A percentile compares a stretch with the other conserved stretches of the same genome.
phyloP scores from a whole-genome alignment of 2,113 vertebrate genomes.

The Passer domesticus region DNA sequence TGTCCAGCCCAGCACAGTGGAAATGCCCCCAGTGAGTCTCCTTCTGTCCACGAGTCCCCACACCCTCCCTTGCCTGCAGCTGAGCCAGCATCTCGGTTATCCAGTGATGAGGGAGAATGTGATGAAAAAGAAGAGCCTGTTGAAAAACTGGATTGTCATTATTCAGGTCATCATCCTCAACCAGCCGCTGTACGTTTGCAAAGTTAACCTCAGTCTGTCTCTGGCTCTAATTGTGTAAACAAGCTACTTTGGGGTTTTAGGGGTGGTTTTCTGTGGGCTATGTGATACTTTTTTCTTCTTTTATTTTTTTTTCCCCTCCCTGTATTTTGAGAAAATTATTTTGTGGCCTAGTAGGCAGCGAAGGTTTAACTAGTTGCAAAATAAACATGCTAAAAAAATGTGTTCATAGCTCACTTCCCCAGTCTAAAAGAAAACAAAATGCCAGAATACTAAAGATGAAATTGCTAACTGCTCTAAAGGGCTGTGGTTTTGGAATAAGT shows the following conservation, averaged over 20 bases:
- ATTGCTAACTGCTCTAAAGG: background rate
- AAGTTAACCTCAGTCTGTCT: background rate
- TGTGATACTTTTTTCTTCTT: background rate
- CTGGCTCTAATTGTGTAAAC: background rate
- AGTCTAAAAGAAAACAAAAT: background rate
- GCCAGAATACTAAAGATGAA: background rate
- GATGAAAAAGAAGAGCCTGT: slow-evolving; percentile 92
- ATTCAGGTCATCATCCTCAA: slow-evolving; percentile 97
- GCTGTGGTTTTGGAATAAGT: background rate
- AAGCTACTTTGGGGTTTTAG: background rate
- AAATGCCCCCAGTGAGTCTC: slow-evolving; percentile 81
- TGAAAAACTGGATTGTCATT: slow-evolving; percentile 98
- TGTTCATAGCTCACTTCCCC: background rate
- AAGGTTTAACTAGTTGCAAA: background rate
- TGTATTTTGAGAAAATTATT: background rate
- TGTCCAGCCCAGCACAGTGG: slow-evolving; percentile 83
- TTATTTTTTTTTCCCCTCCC: fast-evolving
- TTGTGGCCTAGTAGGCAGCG: background rate
- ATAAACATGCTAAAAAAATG: background rate
- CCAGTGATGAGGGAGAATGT: slow-evolving; percentile 97
- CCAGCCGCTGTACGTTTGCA: slow-evolving; percentile 90
- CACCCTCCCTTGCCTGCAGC: slow-evolving; percentile 83
- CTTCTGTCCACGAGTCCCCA: slow-evolving; percentile 82
- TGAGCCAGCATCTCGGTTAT: slow-evolving; percentile 87
- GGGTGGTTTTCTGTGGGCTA: background rate